Evolutionary conservation across 1,140 invertebrate genomes (phyloP), one percentile per base, ranked within the genome.

Genomic region (Conopomorpha cramerella): DNA sequence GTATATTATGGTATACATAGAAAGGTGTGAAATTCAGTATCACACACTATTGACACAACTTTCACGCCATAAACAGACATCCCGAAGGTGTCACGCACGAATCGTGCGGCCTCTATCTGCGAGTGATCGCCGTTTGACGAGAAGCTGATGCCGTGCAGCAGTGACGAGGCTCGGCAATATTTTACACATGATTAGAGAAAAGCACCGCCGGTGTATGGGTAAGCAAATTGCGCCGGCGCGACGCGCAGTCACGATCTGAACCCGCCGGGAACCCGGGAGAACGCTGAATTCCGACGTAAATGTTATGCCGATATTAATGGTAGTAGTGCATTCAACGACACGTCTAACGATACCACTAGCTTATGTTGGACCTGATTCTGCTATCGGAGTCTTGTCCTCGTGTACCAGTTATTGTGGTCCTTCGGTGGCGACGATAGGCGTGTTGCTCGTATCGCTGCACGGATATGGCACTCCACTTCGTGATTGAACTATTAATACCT

Each of bases 141-240:
- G 51, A 59, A 62, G 52, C 59, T 49, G 58, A 62, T 63, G 58
- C 50, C 51, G 53, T 54, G 55, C 48, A 48, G 45, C 48, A 44
- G 57, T 74, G 66, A 67, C 65, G 61, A 56, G 65, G 44, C 52
- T 46, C 53, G 44, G 63, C 51, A 67, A 74, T 74, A 74, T 74
- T 74, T 74, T 70, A 71, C 70, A 74, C 70, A 58, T 74, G 67
- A 74, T 72, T 74, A 72, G 67, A 74, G 63, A 54, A 49, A 52
- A 45, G 51, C 45, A 38, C 49, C 45, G 52, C 44, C 57, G 54
- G 55, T 64, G 63, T 71, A 70, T 68, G 66, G 63, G 57, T 68
- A 72, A 70, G 70, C 70, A 74, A 74, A 74, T 74, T 74, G 70
- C 70, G 50, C 44, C 50, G 59, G 61, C 61, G 58, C 59, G 65